Conservation (phyloP, 2,888 invertebrate species). For the Lissonota sp. region DNA sequence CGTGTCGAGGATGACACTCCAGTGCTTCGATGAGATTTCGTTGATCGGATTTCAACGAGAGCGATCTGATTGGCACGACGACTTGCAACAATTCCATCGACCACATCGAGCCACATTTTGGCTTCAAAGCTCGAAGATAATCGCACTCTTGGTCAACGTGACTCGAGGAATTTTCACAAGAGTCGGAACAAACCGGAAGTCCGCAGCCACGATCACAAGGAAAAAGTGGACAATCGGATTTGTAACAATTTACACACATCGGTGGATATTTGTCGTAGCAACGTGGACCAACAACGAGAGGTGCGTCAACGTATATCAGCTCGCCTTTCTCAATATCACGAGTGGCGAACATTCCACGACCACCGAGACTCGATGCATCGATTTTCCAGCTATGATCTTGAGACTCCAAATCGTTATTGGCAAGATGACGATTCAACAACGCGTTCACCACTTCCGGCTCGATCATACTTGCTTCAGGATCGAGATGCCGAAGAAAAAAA, state of each 20-base stretch:
- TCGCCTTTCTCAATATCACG: constrained; percentile 89
- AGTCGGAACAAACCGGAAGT: constrained; percentile 88
- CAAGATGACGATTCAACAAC: constrained; percentile 71
- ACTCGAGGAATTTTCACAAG: constrained; percentile 86
- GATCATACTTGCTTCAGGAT: constrained; percentile 41
- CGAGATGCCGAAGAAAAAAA: not conserved
- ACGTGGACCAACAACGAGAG: constrained; percentile 89
- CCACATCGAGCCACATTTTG: constrained; percentile 82
- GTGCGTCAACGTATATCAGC: constrained; percentile 89
- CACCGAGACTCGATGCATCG: constrained; percentile 86
- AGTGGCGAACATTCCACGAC: constrained; percentile 90
- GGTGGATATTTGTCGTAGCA: constrained; percentile 84
- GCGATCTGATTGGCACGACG: constrained; percentile 83
- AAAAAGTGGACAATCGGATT: constrained; percentile 80
- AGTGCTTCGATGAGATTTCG: constrained; percentile 85
- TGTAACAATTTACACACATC: constrained; percentile 88
- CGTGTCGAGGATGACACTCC: constrained; percentile 86
- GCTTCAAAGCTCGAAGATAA: constrained; percentile 86
- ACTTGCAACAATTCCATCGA: constrained; percentile 81
- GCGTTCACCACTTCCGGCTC: constrained; percentile 68
- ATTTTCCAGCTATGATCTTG: constrained; percentile 85
- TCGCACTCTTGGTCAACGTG: constrained; percentile 88
- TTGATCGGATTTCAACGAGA: constrained; percentile 83
- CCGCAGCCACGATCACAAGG: constrained; percentile 88
- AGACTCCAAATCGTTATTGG: constrained; percentile 62